Evolutionary conservation across 2,113 vertebrate genomes (phyloP).

Genomic region (Synchiropus splendidus): DNA sequence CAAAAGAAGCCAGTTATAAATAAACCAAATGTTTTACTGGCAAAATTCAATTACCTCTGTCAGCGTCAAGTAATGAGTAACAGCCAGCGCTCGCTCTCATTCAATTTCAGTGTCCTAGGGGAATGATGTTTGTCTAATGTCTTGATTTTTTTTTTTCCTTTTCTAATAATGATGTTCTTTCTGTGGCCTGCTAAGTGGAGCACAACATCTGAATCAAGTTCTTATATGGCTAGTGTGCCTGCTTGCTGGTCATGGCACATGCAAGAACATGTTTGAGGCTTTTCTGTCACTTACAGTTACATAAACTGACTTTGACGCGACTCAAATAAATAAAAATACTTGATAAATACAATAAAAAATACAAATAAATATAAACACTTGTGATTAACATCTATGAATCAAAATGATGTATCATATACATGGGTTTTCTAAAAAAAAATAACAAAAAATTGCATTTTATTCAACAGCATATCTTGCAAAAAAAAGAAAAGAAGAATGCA

Average conservation of each 20-base stretch:
- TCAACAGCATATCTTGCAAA: too few relatives aligned
- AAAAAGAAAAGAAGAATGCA: too few relatives aligned
- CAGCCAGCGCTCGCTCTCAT: constrained; percentile 54
- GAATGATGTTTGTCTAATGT: constrained; percentile 44
- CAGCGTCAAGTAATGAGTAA: constrained; percentile 55
- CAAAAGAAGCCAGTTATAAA: constrained; percentile 38
- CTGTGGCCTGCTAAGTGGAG: constrained; percentile 34
- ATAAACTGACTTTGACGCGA: constrained; percentile 15
- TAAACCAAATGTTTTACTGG: constrained; percentile 45
- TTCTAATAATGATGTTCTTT: constrained; percentile 34
- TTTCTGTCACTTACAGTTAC: constrained; percentile 20
- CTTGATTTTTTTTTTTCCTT: constrained; percentile 24
- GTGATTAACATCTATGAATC: too few relatives aligned
- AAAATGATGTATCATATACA: too few relatives aligned
- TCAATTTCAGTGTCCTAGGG: constrained; percentile 52
- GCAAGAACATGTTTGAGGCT: constrained; percentile 4
- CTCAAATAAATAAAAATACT: too few relatives aligned
- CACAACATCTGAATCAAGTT: constrained; percentile 47
- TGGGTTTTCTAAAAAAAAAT: too few relatives aligned
- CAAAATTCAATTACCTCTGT: constrained; percentile 58
- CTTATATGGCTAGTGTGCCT: constrained; percentile 40
- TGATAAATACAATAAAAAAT: too few relatives aligned
- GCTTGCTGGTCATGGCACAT: too few relatives aligned
- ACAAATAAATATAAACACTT: too few relatives aligned
- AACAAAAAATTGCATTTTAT: too few relatives aligned